Evolutionary conservation across 2,797 vertebrate species (phyloP), one percentile per base, ranked within the genome.

Genomic region (Moxostoma hubbsi): DNA sequence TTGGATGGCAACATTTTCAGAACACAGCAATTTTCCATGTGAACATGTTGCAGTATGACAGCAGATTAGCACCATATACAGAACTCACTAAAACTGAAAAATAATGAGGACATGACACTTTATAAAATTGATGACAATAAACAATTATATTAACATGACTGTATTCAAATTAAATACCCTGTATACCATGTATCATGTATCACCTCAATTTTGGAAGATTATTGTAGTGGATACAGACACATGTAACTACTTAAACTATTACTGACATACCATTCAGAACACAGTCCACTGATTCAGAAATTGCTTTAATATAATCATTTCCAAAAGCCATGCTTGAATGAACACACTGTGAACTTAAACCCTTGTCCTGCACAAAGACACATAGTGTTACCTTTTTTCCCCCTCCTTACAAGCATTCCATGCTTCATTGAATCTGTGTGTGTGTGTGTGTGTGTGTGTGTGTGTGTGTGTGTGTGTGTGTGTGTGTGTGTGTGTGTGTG

Each of bases 201-300:
- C 51, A 43, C 54, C 65, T 67, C 53, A 49, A 18, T 58, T 72
- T 50, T 49, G 46, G 7, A 57, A 57, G 46, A 73, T 65, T 73
- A 58, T 58, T 73, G 45, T 54, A 65, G 46, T 50, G n/a, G 54
- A 65, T 18, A 50, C 7, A 16, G 18, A 72, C 77, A 79, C 59
- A 73, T 79, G 77, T 65, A 73, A 57, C 43, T 79, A 58, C 61
- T 73, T 79, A 72, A 16, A 16, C 69, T 65, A 66, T 73, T 79
- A 79, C 36, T 65, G 68, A 10, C 11, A 13, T 73, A 6, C 77
- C 63, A 58, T 73, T 79, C 61, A 43, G 13, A 79, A 73, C 63
- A 73, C 77, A 79, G 24, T 64, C 43, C 50, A 6, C 61, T 73
- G 59, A 36, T 64, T 64, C 43, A 64, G 36, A 46, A 64, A 64